A percentile compares a stretch with the other conserved stretches of the same genome.
Conservation (phyloP, 1,140 invertebrate genomes). For the Chironomus tepperi region DNA sequence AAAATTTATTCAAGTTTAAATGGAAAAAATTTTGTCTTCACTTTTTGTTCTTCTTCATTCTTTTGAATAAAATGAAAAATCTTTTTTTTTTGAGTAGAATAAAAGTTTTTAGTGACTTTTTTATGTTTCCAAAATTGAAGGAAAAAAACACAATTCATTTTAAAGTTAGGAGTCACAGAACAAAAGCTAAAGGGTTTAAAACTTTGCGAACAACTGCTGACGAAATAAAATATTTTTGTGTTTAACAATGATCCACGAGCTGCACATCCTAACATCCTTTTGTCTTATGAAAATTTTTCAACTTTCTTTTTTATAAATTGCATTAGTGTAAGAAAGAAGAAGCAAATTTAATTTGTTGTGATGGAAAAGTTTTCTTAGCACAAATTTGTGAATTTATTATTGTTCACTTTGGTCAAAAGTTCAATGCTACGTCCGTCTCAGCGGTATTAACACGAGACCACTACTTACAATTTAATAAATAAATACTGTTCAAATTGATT, state of each 20-base stretch:
- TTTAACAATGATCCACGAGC: background rate
- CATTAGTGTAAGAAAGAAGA: background rate
- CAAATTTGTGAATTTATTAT: too few species aligned
- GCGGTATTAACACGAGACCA: too few species aligned
- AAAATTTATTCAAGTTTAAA: background rate
- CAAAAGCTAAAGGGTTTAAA: too few species aligned
- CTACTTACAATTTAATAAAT: too few species aligned
- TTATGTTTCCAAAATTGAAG: background rate
- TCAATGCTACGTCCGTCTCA: too few species aligned
- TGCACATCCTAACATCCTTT: too few species aligned
- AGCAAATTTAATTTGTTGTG: conserved; percentile 22
- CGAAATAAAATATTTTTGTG: background rate
- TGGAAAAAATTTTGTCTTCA: background rate
- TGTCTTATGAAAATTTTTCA: background rate
- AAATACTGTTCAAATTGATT: too few species aligned
- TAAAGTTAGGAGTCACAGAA: too few species aligned
- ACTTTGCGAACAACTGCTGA: too few species aligned
- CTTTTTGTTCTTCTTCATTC: too few species aligned
- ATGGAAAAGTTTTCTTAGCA: conserved; percentile 22
- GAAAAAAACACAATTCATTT: background rate
- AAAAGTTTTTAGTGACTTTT: background rate
- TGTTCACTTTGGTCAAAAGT: too few species aligned
- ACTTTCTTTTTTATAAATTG: background rate
- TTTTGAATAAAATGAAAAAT: background rate
- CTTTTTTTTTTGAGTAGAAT: background rate